Evolutionary conservation across 2,888 invertebrate genomes (phyloP).

Genomic region (Lasioglossum vierecki): DNA sequence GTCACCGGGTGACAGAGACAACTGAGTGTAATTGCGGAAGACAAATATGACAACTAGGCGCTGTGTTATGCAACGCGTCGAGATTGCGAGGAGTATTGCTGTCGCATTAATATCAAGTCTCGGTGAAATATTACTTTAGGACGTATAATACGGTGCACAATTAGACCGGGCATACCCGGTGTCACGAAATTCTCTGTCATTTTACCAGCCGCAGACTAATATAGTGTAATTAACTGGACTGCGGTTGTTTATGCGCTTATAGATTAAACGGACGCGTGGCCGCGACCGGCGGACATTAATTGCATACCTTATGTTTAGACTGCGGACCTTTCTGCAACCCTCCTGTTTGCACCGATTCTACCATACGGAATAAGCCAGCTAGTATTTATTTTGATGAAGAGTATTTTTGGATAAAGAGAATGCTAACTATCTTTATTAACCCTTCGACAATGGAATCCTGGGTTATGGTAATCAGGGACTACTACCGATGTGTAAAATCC

Average conservation of each 20-base stretch:
- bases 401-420: too few relatives aligned
- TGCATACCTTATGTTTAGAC: slow-evolving; percentile 1
- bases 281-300: neutral
- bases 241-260: slow-evolving; percentile 2
- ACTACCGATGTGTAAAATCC: too few relatives aligned
- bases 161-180: slow-evolving; percentile 3
- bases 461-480: too few relatives aligned
- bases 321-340: neutral
- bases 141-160: slow-evolving; percentile 10
- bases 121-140: slow-evolving; percentile 2
- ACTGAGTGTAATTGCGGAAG: slow-evolving; percentile 30
- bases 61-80: slow-evolving; percentile 18
- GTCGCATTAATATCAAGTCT: slow-evolving; percentile 6
- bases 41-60: slow-evolving; percentile 30
- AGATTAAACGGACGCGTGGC: neutral
- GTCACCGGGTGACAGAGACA: slow-evolving; percentile 20
- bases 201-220: neutral
- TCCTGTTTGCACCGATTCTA: neutral
- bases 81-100: neutral
- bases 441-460: too few relatives aligned
- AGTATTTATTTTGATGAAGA: too few relatives aligned
- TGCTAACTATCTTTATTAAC: too few relatives aligned
- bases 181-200: neutral
- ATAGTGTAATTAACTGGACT: slow-evolving; percentile 1
- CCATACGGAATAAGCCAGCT: too few relatives aligned